phyloP scores from a whole-genome alignment of 2,113 vertebrate species.

The Mustela lutreola region DNA sequence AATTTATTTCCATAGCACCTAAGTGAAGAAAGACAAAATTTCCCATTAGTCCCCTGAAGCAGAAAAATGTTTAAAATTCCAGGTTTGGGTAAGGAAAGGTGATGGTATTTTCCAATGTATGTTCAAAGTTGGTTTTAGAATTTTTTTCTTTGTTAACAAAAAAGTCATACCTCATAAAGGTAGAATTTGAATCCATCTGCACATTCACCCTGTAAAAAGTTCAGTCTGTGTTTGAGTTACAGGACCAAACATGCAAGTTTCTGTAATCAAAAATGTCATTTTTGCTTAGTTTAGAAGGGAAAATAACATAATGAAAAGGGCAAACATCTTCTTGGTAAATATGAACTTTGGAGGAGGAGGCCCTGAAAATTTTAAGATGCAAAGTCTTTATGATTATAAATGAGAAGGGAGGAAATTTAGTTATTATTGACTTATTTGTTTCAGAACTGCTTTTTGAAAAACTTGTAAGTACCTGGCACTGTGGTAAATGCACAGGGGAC shows the following conservation, averaged over 20 bases:
- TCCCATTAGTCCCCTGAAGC: not conserved
- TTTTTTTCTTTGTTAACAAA: not conserved
- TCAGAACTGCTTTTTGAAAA: not conserved
- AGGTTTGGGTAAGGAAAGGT: constrained; percentile 26
- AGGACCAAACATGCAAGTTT: not conserved
- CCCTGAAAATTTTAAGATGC: not conserved
- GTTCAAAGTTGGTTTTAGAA: not conserved
- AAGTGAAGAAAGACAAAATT: constrained; percentile 28
- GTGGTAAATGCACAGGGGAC: not conserved
- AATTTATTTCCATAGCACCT: constrained; percentile 46
- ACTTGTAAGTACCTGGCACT: not conserved
- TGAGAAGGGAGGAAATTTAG: not conserved
- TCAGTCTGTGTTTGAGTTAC: not conserved
- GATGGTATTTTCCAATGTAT: not conserved
- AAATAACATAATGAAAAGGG: constrained; percentile 25
- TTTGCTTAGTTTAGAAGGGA: not conserved
- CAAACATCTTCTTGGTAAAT: not conserved
- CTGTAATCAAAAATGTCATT: constrained; percentile 22
- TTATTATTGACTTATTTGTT: not conserved
- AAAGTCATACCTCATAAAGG: not conserved
- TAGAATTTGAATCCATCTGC: constrained; percentile 35
- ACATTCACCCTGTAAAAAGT: constrained; percentile 6
- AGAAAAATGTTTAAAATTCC: constrained; percentile 26
- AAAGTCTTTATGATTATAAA: not conserved
- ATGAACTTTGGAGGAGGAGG: not conserved